Evolutionary conservation across 2,888 invertebrate species (phyloP), one percentile per base, ranked within the genome.

Genomic region (Cybosia mesomella): DNA sequence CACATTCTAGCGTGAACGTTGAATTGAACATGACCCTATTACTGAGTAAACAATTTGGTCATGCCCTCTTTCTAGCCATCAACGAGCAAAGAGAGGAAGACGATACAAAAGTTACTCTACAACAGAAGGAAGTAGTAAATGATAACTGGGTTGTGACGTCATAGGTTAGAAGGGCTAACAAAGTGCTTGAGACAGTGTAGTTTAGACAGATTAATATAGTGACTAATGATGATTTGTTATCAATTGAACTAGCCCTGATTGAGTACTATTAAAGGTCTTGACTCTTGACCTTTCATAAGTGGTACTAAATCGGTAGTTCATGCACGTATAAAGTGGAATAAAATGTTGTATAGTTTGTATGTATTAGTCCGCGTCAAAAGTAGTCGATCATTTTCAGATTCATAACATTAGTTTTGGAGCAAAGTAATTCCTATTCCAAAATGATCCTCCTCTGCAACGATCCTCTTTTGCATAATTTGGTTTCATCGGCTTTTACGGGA

Each of bases 201-300:
- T n/a, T n/a, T n/a, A n/a, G n/a, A n/a, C n/a, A n/a, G n/a, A n/a
- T n/a, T n/a, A n/a, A n/a, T n/a, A 43, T 18, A 49, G 49, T 49
- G 49, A n/a, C 49, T 49, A 49, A 49, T 49, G 49, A 49, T 49
- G n/a, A 49, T 8, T 1, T 49, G 49, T 18, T 43, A 18, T 49
- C 49, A 49, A 49, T 49, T 49, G 49, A 49, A 5, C n/a, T n/a
- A 49, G 49, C 49, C 49, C 49, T 49, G 49, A 49, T 49, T 49
- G 11, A 18, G 43, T 49, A 49, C 18, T 49, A 49, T 49, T 49
- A 18, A 5, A 49, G n/a, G 49, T n/a, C n/a, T n/a, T n/a, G 36
- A 36, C 36, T 8, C n/a, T n/a, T 49, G 49, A 49, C 49, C 7
- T 49, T 49, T 49, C 8, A 18, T n/a, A 49, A 49, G n/a, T 49